Conservation (phyloP, 2,888 invertebrate species). For the Charanyca ferruginea region DNA sequence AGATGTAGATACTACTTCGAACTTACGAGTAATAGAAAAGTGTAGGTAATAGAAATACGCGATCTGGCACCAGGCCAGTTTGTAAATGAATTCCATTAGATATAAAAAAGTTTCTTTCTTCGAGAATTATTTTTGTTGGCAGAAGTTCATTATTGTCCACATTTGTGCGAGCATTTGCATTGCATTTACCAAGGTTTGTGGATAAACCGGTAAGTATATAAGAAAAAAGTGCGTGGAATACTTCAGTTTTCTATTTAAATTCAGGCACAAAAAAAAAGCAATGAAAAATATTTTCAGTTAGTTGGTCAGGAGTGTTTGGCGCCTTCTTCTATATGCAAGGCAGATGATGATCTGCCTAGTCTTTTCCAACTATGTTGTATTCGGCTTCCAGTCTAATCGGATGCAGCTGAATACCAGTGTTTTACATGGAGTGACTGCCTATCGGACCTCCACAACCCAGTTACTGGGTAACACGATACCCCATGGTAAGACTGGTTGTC, state of each 20-base stretch:
- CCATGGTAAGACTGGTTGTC: too few species aligned
- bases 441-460: too few species aligned
- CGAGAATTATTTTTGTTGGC: conserved; percentile 50
- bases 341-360: too few species aligned
- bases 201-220: not conserved
- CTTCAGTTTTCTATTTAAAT: not conserved
- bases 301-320: too few species aligned
- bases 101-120: conserved; percentile 39
- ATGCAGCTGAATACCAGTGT: too few species aligned
- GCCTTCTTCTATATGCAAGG: too few species aligned
- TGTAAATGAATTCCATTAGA: conserved; percentile 48
- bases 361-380: too few species aligned
- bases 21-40: conserved; percentile 17
- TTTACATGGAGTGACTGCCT: too few species aligned
- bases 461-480: too few species aligned
- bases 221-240: not conserved
- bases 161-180: conserved; percentile 33
- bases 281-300: too few species aligned
- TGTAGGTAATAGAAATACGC: conserved; percentile 53
- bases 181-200: conserved; percentile 13
- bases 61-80: conserved; percentile 52
- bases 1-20: conserved; percentile 1
- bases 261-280: too few species aligned
- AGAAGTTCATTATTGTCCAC: conserved; percentile 37
- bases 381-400: too few species aligned